These are phyloP conservation scores for Monodelphis domestica DNA, from an alignment of 2,797 vertebrate species.

Conservation along the genomic window DNA sequence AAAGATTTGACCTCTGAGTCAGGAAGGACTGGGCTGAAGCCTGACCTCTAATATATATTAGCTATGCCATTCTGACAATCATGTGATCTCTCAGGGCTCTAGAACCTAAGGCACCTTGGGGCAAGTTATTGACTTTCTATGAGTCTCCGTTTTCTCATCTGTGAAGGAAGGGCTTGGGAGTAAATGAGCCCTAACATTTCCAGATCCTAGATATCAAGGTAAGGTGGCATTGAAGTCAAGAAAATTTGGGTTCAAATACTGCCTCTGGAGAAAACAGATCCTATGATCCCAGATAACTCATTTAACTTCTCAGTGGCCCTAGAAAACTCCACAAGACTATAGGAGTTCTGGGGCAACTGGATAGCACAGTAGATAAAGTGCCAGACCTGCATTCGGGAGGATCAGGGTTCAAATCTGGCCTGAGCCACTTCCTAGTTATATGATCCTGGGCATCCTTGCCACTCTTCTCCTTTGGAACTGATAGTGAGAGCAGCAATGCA, in stretches of 20 bases:
- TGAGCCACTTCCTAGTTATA: not conserved
- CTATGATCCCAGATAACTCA: not conserved
- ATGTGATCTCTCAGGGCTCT: not conserved
- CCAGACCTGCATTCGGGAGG: not conserved
- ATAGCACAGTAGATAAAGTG: not conserved
- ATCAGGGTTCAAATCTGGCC: not conserved
- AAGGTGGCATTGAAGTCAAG: not conserved
- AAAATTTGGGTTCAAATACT: not conserved
- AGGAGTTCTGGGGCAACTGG: fast-evolving
- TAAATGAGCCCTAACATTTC: not conserved
- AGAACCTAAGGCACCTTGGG: not conserved
- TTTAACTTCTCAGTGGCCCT: not conserved
- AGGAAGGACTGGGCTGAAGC: not conserved
- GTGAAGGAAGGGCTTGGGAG: not conserved
- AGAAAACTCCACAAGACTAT: too few relatives aligned
- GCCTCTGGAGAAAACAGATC: not conserved
- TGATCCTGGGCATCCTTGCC: too few relatives aligned
- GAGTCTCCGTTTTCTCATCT: not conserved
- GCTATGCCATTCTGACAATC: not conserved
- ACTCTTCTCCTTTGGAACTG: too few relatives aligned
- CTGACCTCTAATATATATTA: not conserved
- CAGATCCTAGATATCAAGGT: not conserved
- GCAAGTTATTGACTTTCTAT: not conserved
- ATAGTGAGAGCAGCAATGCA: too few relatives aligned
- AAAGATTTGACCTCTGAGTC: not conserved